phyloP scores from a whole-genome alignment of 2,113 vertebrate genomes.

The Chaetodon auriga region DNA sequence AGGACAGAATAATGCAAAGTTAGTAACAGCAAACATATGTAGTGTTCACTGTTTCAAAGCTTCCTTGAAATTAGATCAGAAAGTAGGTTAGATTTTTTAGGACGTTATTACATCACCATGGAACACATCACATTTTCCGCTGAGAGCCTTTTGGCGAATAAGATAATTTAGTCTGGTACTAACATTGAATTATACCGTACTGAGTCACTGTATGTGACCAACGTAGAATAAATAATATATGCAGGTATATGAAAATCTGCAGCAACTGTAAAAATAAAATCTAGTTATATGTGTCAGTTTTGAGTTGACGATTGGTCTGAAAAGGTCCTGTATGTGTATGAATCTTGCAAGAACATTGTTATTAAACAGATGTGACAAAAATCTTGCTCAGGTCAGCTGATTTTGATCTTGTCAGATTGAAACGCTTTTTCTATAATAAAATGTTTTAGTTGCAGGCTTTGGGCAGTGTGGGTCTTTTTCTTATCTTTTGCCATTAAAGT shows the following conservation, averaged over 20 bases:
- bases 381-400: constrained; percentile 25
- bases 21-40: constrained; percentile 25
- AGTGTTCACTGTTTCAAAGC: constrained; percentile 11
- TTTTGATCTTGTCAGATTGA: constrained; percentile 50
- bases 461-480: constrained; percentile 28
- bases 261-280: background rate
- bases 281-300: background rate
- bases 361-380: constrained; percentile 30
- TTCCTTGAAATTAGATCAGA: constrained; percentile 44
- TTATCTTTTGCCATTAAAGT: constrained; percentile 43
- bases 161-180: background rate
- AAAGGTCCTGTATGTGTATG: background rate
- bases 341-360: constrained; percentile 9
- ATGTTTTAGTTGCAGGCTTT: constrained; percentile 15
- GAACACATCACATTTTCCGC: constrained; percentile 12
- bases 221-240: background rate
- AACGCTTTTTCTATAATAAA: constrained; percentile 44
- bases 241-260: background rate
- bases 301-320: constrained; percentile 10
- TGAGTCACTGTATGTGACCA: background rate
- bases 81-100: constrained; percentile 33
- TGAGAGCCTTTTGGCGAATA: background rate
- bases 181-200: background rate
- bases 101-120: constrained; percentile 19
- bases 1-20: constrained; percentile 40